These are phyloP conservation scores for Seira ritae DNA, from an alignment of 2,888 invertebrate species.

Conservation along the genomic window DNA sequence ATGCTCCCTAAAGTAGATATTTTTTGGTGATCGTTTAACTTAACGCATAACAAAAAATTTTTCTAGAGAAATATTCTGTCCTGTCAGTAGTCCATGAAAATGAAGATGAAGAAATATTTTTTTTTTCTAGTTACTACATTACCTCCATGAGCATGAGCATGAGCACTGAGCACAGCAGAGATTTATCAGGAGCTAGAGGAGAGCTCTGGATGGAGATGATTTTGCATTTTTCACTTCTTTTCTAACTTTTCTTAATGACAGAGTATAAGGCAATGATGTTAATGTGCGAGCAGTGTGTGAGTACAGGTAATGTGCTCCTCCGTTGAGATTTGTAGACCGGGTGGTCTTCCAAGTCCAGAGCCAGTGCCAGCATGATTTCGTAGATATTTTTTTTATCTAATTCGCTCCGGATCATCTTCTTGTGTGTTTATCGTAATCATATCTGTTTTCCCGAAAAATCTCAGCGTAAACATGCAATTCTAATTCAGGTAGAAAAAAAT, in stretches of 20 bases:
- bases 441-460: too few relatives aligned
- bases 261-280: too few relatives aligned
- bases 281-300: constrained; percentile 44
- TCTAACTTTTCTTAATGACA: constrained; percentile 45
- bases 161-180: not conserved
- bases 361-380: not conserved
- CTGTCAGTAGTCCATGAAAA: constrained; percentile 8
- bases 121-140: not conserved
- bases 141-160: not conserved
- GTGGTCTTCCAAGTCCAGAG: not conserved
- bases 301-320: constrained; percentile 40
- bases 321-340: not conserved
- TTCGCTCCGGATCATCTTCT: too few relatives aligned
- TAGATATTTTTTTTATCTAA: too few relatives aligned
- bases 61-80: not conserved
- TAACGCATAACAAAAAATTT: not conserved
- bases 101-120: too few relatives aligned
- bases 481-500: not conserved
- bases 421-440: too few relatives aligned
- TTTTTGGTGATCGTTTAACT: not conserved
- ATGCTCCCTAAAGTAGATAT: too few relatives aligned
- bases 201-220: constrained; percentile 39
- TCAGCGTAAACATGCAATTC: not conserved
- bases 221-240: constrained; percentile 52
- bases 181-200: not conserved